A percentile compares a stretch with the other conserved stretches of the same genome.
Evolutionary conservation across 2,797 vertebrate species (phyloP).

Genomic region (Echeneis naucrates): DNA sequence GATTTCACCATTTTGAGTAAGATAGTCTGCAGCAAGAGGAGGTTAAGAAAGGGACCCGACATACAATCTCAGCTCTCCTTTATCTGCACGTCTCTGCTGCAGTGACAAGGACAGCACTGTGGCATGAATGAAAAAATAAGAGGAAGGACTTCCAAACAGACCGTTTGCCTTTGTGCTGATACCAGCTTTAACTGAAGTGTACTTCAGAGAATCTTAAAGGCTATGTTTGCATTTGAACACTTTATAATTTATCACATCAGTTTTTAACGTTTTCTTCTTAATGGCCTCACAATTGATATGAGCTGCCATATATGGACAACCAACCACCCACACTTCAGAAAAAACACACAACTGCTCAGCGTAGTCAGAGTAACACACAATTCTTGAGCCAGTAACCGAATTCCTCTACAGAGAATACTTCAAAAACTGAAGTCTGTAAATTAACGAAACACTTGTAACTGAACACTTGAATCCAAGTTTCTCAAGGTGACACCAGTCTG

Average conservation of each 20-base stretch:
- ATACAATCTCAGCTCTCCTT: not conserved
- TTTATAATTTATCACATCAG: not conserved
- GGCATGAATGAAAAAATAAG: conserved; percentile 3
- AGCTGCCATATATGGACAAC: not conserved
- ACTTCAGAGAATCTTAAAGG: not conserved
- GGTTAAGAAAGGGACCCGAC: conserved; percentile 1
- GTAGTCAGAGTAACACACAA: not conserved
- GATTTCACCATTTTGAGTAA: conserved; percentile 51
- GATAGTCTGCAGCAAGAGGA: conserved; percentile 51
- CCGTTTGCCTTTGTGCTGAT: not conserved
- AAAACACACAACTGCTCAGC: not conserved
- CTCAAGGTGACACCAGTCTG: conserved; percentile 8
- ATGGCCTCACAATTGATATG: not conserved
- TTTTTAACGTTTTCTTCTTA: not conserved
- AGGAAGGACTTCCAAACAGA: conserved; percentile 20
- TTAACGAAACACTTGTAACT: not conserved
- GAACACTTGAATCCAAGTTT: not conserved
- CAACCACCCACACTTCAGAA: not conserved
- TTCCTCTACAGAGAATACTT: not conserved
- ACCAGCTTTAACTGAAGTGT: not conserved
- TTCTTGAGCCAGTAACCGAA: not conserved
- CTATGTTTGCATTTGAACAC: not conserved
- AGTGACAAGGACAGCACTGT: conserved; percentile 17
- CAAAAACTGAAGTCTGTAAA: not conserved
- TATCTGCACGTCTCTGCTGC: conserved; percentile 10